These are phyloP conservation scores for Propithecus coquereli DNA, from an alignment of 2,113 vertebrate species.

Conservation along the genomic window DNA sequence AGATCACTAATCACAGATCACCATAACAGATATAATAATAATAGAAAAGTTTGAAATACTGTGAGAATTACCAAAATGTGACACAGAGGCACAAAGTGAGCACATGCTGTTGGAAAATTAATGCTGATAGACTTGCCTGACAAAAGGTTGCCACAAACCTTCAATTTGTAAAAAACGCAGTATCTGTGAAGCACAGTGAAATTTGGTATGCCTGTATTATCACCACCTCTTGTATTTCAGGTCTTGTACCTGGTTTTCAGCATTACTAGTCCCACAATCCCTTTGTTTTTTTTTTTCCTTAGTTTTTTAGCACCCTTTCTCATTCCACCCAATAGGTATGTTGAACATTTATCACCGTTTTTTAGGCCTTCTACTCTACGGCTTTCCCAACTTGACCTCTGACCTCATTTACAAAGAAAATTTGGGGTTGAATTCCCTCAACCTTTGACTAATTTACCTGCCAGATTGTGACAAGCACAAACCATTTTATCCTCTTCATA, in stretches of 20 bases:
- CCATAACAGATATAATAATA: too few relatives aligned
- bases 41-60: too few relatives aligned
- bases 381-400: not conserved
- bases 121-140: too few relatives aligned
- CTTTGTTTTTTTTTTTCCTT: not conserved
- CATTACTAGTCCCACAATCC: not conserved
- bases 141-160: too few relatives aligned
- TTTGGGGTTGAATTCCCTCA: not conserved
- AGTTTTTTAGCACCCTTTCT: not conserved
- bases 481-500: not conserved
- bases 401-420: slow-evolving; percentile 15
- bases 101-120: too few relatives aligned
- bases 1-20: too few relatives aligned
- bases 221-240: not conserved
- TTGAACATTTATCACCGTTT: not conserved
- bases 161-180: too few relatives aligned
- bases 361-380: not conserved
- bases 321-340: not conserved
- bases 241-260: not conserved
- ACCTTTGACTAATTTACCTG: not conserved
- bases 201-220: not conserved
- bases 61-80: too few relatives aligned
- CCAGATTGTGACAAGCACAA: not conserved
- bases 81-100: too few relatives aligned
- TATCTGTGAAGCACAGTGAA: too few relatives aligned